Conservation (phyloP, 1,140 invertebrate species). For the Hypsibius dujardini region DNA sequence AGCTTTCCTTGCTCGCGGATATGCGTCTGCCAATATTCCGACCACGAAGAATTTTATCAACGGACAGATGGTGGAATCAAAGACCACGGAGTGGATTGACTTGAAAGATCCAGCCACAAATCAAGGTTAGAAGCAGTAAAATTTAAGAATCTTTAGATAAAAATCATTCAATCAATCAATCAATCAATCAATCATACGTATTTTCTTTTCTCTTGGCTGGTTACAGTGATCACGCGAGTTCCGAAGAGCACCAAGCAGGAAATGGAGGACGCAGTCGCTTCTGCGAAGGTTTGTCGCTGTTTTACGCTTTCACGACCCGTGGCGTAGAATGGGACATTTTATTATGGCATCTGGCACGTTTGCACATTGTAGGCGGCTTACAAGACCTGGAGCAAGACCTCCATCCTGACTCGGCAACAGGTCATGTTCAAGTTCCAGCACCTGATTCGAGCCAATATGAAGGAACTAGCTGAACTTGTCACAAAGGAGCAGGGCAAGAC, state of each 20-base stretch:
- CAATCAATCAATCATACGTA: background rate
- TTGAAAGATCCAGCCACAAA: slow-evolving; percentile 82
- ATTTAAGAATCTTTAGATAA: background rate
- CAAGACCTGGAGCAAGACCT: slow-evolving; percentile 70
- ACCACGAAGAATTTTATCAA: slow-evolving; percentile 81
- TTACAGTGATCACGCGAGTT: slow-evolving; percentile 52
- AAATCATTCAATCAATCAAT: background rate
- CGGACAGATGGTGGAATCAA: slow-evolving; percentile 83
- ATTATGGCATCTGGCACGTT: background rate
- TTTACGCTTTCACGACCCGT: background rate
- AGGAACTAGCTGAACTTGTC: slow-evolving; percentile 72
- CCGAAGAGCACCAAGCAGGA: slow-evolving; percentile 75
- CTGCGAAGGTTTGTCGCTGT: slow-evolving; percentile 44
- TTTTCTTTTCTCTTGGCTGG: slow-evolving; percentile 27
- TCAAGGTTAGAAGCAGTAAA: slow-evolving; percentile 34
- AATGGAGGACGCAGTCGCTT: slow-evolving; percentile 72
- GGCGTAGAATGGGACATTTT: background rate
- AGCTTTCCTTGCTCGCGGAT: too few relatives aligned
- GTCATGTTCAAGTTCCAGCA: slow-evolving; percentile 79
- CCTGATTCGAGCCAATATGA: slow-evolving; percentile 56
- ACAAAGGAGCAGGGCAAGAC: slow-evolving; percentile 97
- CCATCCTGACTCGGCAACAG: slow-evolving; percentile 78
- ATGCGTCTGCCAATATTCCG: slow-evolving; percentile 17
- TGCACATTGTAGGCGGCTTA: slow-evolving; percentile 42
- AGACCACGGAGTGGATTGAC: slow-evolving; percentile 77